Base-by-base conservation (phyloP, 1,140 invertebrate species). In the Heliconius himera region DNA sequence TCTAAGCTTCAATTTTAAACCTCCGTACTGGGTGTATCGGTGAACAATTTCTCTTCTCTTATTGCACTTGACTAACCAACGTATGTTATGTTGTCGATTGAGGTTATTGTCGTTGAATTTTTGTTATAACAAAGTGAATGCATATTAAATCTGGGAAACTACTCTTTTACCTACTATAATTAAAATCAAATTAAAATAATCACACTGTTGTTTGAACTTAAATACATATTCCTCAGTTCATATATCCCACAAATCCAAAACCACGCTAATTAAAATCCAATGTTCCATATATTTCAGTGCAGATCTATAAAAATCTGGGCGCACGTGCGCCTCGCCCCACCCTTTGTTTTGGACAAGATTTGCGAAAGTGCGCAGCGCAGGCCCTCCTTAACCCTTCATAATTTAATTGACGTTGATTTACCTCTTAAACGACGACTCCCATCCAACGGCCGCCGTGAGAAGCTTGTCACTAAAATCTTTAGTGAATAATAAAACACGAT, bases 401-500 rank as follows among this genome's bases (percentile, higher is more conserved):
- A 83, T 83, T 82, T 82, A 85, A 83, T 82, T 83, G 81, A 85
- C 81, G 82, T 82, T 77, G 84, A 82, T 82, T 83, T 82, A 83
- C 79, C 76, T 77, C 66, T 75, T 77, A 82, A 83, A 83, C 80
- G 76, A 41, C 75, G 76, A 72, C 75, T 75, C 49, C 33, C 71
- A 82, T 81, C 75, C 75, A 20, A 26, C 46, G 13, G 49, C 36
- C 70, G 54, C 56, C 49, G 46, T 71, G 66, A 82, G 81, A 78
- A 76, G 75, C 74, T 80, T 77, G 81, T 79, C 76, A 60, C 36
- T 74, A 36, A 66, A 66, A 60, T 70, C 60, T 76, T 71, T 49
- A 36, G 74, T 73, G 49, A 80, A 76, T 80, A 80, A 79, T 76
- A 60, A 76, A 80, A 73, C 51, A 73, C 72, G 74, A 76, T 80